Evolutionary conservation across 23 tunicate genomes (phyloP).

Genomic region (Styela clava): DNA sequence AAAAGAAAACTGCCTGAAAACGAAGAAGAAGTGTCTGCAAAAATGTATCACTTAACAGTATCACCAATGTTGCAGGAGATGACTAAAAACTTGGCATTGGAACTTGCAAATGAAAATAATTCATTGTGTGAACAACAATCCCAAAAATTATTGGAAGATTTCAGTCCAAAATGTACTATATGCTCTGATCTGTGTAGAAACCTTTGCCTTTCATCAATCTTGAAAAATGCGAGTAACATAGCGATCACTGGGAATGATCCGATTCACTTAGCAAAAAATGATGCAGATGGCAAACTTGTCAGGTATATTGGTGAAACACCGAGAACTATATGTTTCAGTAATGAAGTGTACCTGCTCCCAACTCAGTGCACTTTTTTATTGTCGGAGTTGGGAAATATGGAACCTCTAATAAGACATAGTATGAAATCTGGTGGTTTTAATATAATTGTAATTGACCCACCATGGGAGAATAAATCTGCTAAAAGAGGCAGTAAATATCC

Average conservation of each 20-base stretch:
- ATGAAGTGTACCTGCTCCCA: not conserved
- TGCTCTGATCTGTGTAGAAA: not conserved
- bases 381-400: not conserved
- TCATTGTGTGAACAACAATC: too few species aligned
- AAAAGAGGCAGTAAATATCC: constrained; percentile 66
- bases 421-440: constrained; percentile 34
- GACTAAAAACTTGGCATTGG: too few species aligned
- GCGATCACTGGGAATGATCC: not conserved
- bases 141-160: too few species aligned
- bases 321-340: not conserved
- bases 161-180: not conserved
- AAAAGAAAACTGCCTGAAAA: constrained; percentile 48
- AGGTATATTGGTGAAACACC: not conserved
- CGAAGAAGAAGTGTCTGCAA: constrained; percentile 29
- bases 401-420: not conserved
- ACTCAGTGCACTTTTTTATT: not conserved
- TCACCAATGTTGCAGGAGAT: not conserved
- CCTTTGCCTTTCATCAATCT: not conserved
- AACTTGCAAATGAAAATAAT: too few species aligned
- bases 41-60: constrained; percentile 22
- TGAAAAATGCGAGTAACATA: not conserved
- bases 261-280: not conserved
- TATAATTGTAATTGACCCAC: constrained; percentile 78
- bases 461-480: constrained; percentile 92
- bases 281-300: not conserved